Evolutionary conservation across 2,797 vertebrate genomes (phyloP).

Genomic region (Xyrichtys novacula): DNA sequence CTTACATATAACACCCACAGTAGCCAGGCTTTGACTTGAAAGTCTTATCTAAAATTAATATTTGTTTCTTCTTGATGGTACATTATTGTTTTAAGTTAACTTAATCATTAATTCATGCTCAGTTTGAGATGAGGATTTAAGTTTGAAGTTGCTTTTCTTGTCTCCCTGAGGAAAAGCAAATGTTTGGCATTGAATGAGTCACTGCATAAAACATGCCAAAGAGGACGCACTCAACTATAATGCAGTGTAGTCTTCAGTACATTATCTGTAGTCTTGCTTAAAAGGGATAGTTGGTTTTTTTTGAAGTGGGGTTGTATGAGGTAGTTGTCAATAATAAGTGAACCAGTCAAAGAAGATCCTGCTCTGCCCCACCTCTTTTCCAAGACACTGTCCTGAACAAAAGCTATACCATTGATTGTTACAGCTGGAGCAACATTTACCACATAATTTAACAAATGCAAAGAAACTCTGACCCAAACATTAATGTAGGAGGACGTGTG

Average conservation of each 20-base stretch:
- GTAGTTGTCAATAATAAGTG: too few relatives aligned
- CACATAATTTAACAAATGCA: too few relatives aligned
- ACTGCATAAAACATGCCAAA: neutral
- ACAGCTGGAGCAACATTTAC: too few relatives aligned
- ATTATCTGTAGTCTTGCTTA: slow-evolving; percentile 3
- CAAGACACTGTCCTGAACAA: too few relatives aligned
- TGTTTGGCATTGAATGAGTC: neutral
- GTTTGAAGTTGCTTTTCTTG: slow-evolving; percentile 19
- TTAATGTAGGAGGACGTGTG: too few relatives aligned
- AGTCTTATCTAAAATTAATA: neutral
- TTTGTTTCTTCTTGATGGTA: neutral
- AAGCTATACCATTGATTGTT: too few relatives aligned
- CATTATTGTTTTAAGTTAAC: slow-evolving; percentile 1
- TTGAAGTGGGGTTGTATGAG: too few relatives aligned
- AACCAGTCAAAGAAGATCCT: too few relatives aligned
- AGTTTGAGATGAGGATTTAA: neutral
- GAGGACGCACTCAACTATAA: neutral
- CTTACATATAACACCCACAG: neutral
- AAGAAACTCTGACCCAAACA: too few relatives aligned
- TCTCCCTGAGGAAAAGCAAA: neutral
- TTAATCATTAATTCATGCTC: slow-evolving; percentile 11
- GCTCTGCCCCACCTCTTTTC: too few relatives aligned
- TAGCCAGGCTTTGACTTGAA: neutral
- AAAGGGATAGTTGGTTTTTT: too few relatives aligned
- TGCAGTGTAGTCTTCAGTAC: neutral